Evolutionary conservation across 2,888 invertebrate species (phyloP), one percentile per base, ranked within the genome.

Genomic region (Tinea pellionella): DNA sequence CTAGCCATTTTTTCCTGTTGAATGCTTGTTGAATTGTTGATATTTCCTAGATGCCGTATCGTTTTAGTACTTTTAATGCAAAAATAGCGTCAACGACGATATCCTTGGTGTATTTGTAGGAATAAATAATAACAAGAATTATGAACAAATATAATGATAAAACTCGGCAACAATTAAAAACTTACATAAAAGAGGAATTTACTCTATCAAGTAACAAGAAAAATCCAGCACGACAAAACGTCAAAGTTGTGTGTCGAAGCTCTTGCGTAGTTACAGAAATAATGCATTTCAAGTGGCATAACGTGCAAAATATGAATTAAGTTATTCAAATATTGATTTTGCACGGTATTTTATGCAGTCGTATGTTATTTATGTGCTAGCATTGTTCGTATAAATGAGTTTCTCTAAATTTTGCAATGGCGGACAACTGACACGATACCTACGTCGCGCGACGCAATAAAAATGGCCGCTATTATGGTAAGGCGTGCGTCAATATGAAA

Each of bases 391-490:
- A 70, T 62, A 74, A 72, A 68, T 68, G 69, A 64, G 55, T 68
- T 72, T 73, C 68, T 71, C 80, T 80, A 76, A 71, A 72, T 73
- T 77, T 78, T 78, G 72, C 81, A 87, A 87, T 87, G 87, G 87
- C 87, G 87, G 87, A 84, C 57, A 57, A 53, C 53, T 86, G 86
- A 85, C 87, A 87, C 85, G 85, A 87, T 81, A 80, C 84, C 80
- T 82, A 43, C 41, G n/a, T 47, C 60, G 55, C 85, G 78, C 82
- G 82, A 84, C 85, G 85, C 84, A 87, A 87, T 86, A 85, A 87
- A 87, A 78, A 87, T 87, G 87, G 87, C 86, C 86, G 86, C 83
- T 83, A 68, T 76, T 74, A 77, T 75, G 87, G 87, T 87, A 87
- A 86, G 86, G 86, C 86, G 84, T 80, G 85, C 84, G 84, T 83